Base-by-base conservation (phyloP, 2,113 vertebrate species). In the Uropsilus gracilis region DNA sequence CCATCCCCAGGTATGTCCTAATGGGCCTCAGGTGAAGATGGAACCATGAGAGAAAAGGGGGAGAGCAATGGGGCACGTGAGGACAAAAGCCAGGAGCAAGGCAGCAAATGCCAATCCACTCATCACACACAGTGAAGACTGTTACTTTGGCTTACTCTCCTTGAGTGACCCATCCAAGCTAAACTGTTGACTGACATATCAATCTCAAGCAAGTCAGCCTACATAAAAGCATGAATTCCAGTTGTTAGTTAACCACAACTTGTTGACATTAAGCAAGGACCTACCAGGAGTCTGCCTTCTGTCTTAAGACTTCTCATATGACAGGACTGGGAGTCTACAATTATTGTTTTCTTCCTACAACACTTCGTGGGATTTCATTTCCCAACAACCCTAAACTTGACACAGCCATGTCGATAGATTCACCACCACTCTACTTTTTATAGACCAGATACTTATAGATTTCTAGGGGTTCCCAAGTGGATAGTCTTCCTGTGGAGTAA, bases 91-190 rank as follows among this genome's bases (percentile, higher is more conserved):
- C 2, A 59, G 37, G 13, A 39, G 59, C 39, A 9, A 32, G 61
- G 14, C 76, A 4, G 11, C 18, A 48, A 37, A 46, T 0, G 20
- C 0, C 4, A 22, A 44, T 53, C n/a, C 13, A 13, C 20, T 6
- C 55, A 16, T 24, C 6, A 24, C 6, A 34, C 37, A 37, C 48
- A 87, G 12, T 5, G n/a, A n/a, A n/a, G n/a, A n/a, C n/a, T n/a
- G n/a, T n/a, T n/a, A n/a, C n/a, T n/a, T n/a, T n/a, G n/a, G n/a
- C n/a, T n/a, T n/a, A n/a, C n/a, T n/a, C n/a, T n/a, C n/a, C n/a
- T n/a, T n/a, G n/a, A n/a, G n/a, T n/a, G n/a, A n/a, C 48, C 48
- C 48, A 50, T 50, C 48, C 48, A 50, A 50, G 48, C 48, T 12
- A 50, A 10, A 53, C 24, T 32, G 7, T 32, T 64, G 76, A 24